These are phyloP conservation scores for Sesamia nonagrioides DNA, from an alignment of 1,140 invertebrate species.

Conservation along the genomic window DNA sequence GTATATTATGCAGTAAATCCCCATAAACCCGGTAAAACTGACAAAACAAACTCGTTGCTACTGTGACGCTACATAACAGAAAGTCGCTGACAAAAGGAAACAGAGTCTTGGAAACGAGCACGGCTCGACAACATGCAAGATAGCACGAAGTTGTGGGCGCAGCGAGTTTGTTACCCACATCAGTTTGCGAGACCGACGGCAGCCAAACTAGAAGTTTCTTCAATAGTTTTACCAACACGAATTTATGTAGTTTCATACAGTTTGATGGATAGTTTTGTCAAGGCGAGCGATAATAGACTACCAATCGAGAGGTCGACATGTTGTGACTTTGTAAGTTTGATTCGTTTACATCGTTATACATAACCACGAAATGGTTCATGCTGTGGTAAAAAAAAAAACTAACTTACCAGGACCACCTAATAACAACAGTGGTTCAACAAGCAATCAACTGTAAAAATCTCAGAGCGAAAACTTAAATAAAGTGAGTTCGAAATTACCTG, in stretches of 20 bases:
- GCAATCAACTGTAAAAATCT: no score
- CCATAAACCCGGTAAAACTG: background rate
- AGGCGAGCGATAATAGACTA: background rate
- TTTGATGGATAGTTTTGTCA: background rate
- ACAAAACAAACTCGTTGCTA: background rate
- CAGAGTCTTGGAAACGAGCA: conserved; percentile 20
- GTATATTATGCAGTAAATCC: background rate
- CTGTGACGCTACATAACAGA: conserved; percentile 15
- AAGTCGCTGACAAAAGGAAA: conserved; percentile 26
- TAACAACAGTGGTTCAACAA: no score
- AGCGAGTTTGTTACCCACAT: conserved; percentile 1
- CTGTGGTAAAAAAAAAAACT: no score
- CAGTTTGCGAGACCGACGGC: background rate
- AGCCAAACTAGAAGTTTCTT: conserved; percentile 21
- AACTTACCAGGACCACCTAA: no score
- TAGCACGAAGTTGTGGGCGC: conserved; percentile 21
- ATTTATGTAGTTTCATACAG: background rate
- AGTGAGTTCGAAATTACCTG: no score
- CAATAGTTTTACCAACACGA: conserved; percentile 12
- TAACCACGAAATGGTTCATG: no score
- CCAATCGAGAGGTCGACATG: background rate
- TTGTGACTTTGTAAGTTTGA: no score
- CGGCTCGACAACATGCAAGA: conserved; percentile 25
- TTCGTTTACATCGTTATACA: no score
- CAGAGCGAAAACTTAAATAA: no score